Evolutionary conservation across 2,113 vertebrate species (phyloP).

Genomic region (Ailurus styani): DNA sequence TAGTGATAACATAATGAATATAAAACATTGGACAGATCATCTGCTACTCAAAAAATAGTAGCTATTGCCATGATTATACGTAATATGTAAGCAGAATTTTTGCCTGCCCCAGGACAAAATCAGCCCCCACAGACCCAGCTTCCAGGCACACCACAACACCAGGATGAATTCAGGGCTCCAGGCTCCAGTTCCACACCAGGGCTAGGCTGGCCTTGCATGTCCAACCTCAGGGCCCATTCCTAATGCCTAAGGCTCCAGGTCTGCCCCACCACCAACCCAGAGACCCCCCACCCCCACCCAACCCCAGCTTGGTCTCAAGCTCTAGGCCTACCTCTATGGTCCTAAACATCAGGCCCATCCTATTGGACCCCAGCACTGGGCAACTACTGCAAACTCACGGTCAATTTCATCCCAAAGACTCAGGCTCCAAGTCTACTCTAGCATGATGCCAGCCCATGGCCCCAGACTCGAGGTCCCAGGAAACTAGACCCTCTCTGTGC

Average conservation of each 20-base stretch:
- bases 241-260: not conserved
- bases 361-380: not conserved
- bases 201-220: not conserved
- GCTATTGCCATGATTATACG: not conserved
- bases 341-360: not conserved
- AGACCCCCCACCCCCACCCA: too few relatives aligned
- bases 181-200: not conserved
- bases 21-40: not conserved
- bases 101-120: not conserved
- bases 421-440: not conserved
- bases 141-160: not conserved
- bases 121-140: too few relatives aligned
- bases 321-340: not conserved
- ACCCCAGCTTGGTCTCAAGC: not conserved
- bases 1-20: not conserved
- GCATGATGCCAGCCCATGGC: too few relatives aligned
- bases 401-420: not conserved
- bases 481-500: not conserved
- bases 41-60: not conserved
- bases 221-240: not conserved
- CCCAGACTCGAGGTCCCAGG: not conserved
- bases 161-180: not conserved
- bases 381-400: not conserved
- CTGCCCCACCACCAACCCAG: not conserved
- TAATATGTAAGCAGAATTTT: not conserved